Evolutionary conservation across 2,888 invertebrate genomes (phyloP), one percentile per base, ranked within the genome.

Genomic region (Cryptosula pallasiana): DNA sequence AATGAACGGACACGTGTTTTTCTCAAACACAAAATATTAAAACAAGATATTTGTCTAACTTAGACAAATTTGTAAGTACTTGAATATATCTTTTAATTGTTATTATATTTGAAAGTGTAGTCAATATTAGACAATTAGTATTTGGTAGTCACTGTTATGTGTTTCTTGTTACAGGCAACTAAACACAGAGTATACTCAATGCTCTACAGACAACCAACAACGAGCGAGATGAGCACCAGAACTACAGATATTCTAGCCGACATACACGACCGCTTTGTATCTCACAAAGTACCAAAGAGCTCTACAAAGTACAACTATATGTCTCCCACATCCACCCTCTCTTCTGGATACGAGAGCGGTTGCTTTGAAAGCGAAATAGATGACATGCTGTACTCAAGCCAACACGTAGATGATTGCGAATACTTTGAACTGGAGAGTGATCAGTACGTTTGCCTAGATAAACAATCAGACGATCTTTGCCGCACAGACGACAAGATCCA

Each of bases 381-480:
- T 32, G 63, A 63, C 5, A 63, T 63, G 27, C 32, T 63, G 1
- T 63, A 27, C 9, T 63, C 63, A 13, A 32, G 5, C 2, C 63
- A 63, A 3, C 2, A 9, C 9, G 13, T 5, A 2, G 32, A 63
- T 5, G 63, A 63, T 5, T 23, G 9, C 32, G 63, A 63, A 32
- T 63, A 63, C n/a, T 63, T 63, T 32, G 63, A 63, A 27, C 32
- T 63, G 3, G 63, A 63, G 32, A 63, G 63, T 63, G 63, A 63
- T n/a, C 63, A 63, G n/a, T 63, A 63, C n/a, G 63, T 63, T 32
- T 63, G 63, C 32, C 63, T 63, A 13, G n/a, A 32, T 34, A 25
- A 63, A 63, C 63, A 20, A 63, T 13, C 63, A 32, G 27, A 25
- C 2, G 3, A 25, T n/a, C n/a, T 63, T 32, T 2, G n/a, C 5